Conservation (phyloP, 2,888 invertebrate species). For the Chironomus tentans region DNA sequence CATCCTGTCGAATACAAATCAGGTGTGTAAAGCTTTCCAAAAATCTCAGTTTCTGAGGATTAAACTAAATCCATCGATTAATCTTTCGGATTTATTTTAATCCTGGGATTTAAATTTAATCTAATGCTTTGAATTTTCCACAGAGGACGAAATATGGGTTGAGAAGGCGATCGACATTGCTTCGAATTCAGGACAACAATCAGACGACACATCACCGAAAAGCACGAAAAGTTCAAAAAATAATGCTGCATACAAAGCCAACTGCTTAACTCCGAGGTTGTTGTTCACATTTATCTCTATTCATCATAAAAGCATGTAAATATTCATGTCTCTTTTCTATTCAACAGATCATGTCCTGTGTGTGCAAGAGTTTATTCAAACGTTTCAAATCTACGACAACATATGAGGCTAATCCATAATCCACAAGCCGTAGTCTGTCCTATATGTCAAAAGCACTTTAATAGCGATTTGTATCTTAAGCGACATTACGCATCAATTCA, state of each 20-base stretch:
- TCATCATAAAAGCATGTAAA: too few species aligned
- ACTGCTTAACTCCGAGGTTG: conserved; percentile 45
- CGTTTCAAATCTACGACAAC: conserved; percentile 54
- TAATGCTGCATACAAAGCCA: conserved; percentile 44
- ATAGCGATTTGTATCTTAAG: conserved; percentile 53
- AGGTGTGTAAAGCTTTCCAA: background rate
- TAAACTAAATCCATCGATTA: too few species aligned
- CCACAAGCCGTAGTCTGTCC: conserved; percentile 53
- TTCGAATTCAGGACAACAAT: background rate
- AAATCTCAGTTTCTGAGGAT: too few species aligned
- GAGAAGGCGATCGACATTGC: conserved; percentile 20
- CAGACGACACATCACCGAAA: background rate
- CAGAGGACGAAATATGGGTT: conserved; percentile 25
- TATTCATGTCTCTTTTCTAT: conserved; percentile 40
- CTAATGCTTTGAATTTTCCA: background rate
- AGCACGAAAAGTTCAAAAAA: conserved; percentile 1
- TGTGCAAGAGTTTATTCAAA: conserved; percentile 57
- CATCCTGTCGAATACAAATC: conserved; percentile 21
- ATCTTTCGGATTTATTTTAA: background rate
- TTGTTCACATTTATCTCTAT: conserved; percentile 30
- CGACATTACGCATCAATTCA: conserved; percentile 40
- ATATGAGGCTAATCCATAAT: conserved; percentile 56
- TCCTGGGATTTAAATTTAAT: background rate
- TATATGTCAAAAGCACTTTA: conserved; percentile 53
- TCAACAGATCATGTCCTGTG: conserved; percentile 43